phyloP scores from a whole-genome alignment of 2,113 vertebrate genomes.

The Clupea harengus region DNA sequence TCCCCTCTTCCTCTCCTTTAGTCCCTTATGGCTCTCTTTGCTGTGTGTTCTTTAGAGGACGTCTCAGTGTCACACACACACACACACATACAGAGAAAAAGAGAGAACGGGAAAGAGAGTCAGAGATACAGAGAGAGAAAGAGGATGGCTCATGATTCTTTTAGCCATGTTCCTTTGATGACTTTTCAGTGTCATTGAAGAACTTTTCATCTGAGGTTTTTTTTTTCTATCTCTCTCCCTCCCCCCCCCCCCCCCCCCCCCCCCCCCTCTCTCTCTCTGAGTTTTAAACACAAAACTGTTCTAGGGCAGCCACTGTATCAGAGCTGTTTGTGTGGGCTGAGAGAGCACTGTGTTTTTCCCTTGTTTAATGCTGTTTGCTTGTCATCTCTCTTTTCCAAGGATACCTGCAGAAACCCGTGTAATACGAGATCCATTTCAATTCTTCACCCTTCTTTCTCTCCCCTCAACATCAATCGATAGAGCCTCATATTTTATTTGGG shows the following conservation, averaged over 20 bases:
- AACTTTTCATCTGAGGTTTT: background rate
- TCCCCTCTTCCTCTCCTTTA: background rate
- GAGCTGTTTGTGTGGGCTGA: background rate
- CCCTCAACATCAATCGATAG: conserved; percentile 30
- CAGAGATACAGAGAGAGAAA: background rate
- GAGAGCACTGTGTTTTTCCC: background rate
- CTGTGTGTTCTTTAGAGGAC: background rate
- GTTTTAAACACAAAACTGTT: background rate
- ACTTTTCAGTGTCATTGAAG: conserved; percentile 3
- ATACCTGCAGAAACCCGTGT: background rate
- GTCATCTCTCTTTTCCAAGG: background rate
- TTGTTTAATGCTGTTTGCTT: background rate
- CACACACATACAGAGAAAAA: background rate
- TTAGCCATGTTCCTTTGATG: background rate
- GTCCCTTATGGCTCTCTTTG: background rate
- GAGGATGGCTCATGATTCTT: background rate
- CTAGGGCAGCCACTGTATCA: background rate
- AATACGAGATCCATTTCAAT: background rate
- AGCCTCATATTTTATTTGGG: conserved; percentile 4
- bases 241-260: background rate
- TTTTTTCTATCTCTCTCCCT: background rate
- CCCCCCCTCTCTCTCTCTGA: background rate
- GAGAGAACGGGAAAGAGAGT: background rate
- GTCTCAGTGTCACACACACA: conserved; percentile 15
- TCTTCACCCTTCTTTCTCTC: background rate